These are phyloP conservation scores for Dicyrtoma fusca DNA, from an alignment of 2,888 invertebrate genomes.

Conservation along the genomic window DNA sequence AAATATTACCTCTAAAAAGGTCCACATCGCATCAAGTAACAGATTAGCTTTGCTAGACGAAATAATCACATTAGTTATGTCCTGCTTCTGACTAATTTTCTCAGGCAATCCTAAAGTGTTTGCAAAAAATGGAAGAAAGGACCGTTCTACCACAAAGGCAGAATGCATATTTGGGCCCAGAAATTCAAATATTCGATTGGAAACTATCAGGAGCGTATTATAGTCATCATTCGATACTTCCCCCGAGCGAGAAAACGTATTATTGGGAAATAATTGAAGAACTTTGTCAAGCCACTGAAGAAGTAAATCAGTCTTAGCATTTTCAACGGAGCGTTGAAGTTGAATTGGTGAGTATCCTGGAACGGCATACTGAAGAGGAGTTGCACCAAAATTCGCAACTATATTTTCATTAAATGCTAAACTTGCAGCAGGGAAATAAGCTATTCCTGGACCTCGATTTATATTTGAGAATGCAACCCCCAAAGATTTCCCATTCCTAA, in stretches of 20 bases:
- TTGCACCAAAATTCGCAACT: conserved; percentile 77
- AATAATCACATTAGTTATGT: conserved; percentile 44
- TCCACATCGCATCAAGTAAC: conserved; percentile 69
- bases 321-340: conserved; percentile 54
- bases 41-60: conserved; percentile 48
- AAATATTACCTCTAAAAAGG: conserved; percentile 65
- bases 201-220: conserved; percentile 43
- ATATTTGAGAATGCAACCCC: conserved; percentile 75
- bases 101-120: conserved; percentile 50
- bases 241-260: conserved; percentile 13
- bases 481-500: conserved; percentile 76
- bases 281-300: conserved; percentile 62
- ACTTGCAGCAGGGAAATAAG: conserved; percentile 80
- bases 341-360: conserved; percentile 71
- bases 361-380: conserved; percentile 70
- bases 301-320: conserved; percentile 61
- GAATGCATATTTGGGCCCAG: conserved; percentile 67
- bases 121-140: conserved; percentile 66
- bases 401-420: conserved; percentile 75
- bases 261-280: conserved; percentile 57
- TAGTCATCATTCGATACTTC: conserved; percentile 30
- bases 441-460: conserved; percentile 72
- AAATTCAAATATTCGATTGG: conserved; percentile 63
- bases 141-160: conserved; percentile 72
- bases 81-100: conserved; percentile 49